phyloP scores from a whole-genome alignment of 2,113 vertebrate species.

The Pithys albifrons region DNA sequence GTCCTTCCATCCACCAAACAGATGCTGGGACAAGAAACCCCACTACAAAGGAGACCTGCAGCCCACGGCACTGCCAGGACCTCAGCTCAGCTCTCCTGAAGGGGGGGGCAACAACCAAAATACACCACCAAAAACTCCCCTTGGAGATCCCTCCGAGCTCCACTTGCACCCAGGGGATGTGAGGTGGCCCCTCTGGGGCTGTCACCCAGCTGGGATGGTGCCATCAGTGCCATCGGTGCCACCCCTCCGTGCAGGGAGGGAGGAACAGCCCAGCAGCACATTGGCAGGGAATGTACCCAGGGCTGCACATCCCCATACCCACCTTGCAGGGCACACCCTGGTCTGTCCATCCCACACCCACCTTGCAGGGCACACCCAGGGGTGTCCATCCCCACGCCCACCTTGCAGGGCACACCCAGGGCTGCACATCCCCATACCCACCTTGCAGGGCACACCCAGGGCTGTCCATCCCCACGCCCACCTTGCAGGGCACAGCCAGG shows the following conservation, averaged over 20 bases:
- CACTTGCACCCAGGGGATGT: accelerated
- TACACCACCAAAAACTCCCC: accelerated
- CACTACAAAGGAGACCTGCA: neutral
- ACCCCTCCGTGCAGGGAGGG: neutral
- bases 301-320: neutral
- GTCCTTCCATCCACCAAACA: neutral
- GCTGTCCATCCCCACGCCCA: too few relatives aligned
- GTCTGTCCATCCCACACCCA: too few relatives aligned
- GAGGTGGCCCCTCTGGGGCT: accelerated
- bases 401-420: too few relatives aligned
- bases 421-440: too few relatives aligned
- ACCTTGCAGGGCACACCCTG: too few relatives aligned
- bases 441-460: too few relatives aligned
- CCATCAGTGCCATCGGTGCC: neutral
- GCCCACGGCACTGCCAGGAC: neutral
- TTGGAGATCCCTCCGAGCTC: neutral
- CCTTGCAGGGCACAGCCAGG: too few relatives aligned
- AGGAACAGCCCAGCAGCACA: neutral
- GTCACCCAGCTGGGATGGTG: neutral
- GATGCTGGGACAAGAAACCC: neutral
- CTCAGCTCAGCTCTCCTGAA: neutral
- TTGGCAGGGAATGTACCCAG: accelerated
- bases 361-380: too few relatives aligned
- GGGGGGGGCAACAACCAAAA: neutral
- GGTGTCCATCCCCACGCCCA: too few relatives aligned